phyloP scores from a whole-genome alignment of 1,140 invertebrate genomes.

The Proales similis region DNA sequence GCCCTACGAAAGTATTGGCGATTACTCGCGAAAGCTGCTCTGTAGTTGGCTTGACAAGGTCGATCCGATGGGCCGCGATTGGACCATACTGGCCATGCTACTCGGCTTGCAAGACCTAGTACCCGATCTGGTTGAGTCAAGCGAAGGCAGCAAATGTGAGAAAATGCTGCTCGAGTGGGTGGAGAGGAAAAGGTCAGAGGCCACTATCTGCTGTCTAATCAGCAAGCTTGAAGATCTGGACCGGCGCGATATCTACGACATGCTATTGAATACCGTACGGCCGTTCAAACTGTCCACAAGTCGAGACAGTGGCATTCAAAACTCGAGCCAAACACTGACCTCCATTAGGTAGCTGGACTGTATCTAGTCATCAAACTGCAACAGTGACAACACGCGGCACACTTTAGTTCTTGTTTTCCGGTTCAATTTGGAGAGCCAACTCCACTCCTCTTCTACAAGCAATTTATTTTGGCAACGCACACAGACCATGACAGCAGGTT shows the following conservation, averaged over 20 bases:
- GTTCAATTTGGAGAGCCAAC: too few species aligned
- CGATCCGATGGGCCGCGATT: constrained; percentile 70
- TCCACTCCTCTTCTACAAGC: too few species aligned
- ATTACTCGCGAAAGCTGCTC: constrained; percentile 47
- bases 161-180: constrained; percentile 12
- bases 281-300: background rate
- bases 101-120: constrained; percentile 61
- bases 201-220: constrained; percentile 54
- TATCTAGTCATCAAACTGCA: too few species aligned
- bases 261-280: constrained; percentile 51
- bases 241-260: constrained; percentile 56
- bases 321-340: constrained; percentile 27
- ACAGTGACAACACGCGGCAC: too few species aligned
- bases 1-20: constrained; percentile 40
- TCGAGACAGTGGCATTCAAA: constrained; percentile 33
- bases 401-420: too few species aligned
- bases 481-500: too few species aligned
- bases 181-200: constrained; percentile 44
- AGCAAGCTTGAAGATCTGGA: constrained; percentile 56
- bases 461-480: too few species aligned
- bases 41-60: constrained; percentile 66
- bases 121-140: constrained; percentile 55
- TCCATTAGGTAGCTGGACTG: constrained; percentile 25
- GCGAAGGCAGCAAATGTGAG: constrained; percentile 3
- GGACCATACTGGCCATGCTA: constrained; percentile 70